Evolutionary conservation across 2,888 invertebrate species (phyloP), one percentile per base, ranked within the genome.

Genomic region (Yponomeuta plumbellus): DNA sequence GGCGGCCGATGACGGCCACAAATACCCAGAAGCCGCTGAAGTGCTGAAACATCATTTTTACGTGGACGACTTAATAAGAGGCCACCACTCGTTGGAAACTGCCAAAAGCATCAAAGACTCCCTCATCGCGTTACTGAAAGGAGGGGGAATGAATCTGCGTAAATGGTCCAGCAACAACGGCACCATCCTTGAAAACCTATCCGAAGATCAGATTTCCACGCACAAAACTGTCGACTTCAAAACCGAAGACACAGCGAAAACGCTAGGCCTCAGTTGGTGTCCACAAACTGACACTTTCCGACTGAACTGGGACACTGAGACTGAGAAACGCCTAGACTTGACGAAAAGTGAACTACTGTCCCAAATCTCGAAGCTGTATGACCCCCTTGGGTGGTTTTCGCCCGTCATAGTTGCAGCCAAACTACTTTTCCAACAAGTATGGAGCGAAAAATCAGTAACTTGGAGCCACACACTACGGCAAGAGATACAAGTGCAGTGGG

Each of bases 71-170:
- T 59, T 68, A 2, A 8, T 68, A 1, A 23, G 22, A 20, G 67
- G 66, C 0, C 11, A n/a, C n/a, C 64, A 67, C 52, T 57, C 13
- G 17, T 39, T 63, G 4, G 34, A 23, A 66, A 11, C 20, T 58
- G 70, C 68, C 21, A 44, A 63, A 22, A 11, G 62, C 58, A 8
- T 70, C 13, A 59, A 69, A 52, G 10, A 11, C 17, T 66, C 69
- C 13, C 34, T 70, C 20, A 70, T 69, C 17, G 39, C 63, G 0
- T 21, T 70, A 10, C 40, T 68, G 10, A 66, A 68, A 39, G 57
- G 68, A 26, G 71, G 69, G 11, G 69, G 70, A 11, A 68, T 70
- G 23, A 67, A 67, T 44, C 61, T 71, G n/a, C 40, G 71, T 40
- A 71, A 71, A 34, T 71, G 68, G 68, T 40, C 66, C n/a, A 67